Conservation (phyloP, 1,140 invertebrate genomes). For the Apis laboriosa region DNA sequence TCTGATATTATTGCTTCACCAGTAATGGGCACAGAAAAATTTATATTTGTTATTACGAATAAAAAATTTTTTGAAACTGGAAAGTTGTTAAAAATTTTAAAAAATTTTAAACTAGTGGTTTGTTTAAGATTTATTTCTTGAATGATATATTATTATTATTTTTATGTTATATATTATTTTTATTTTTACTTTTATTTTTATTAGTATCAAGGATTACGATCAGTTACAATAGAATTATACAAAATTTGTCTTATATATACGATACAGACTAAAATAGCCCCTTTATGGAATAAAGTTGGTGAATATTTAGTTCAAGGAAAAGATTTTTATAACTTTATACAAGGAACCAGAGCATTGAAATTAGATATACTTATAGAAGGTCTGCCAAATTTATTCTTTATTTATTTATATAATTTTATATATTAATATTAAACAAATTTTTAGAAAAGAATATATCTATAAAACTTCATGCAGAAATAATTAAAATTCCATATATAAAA, state of each 20-base stretch:
- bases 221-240: constrained; percentile 59
- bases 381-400: constrained; percentile 1
- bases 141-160: not conserved
- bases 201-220: constrained; percentile 30
- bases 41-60: constrained; percentile 56
- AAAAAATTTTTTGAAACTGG: constrained; percentile 52
- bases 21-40: constrained; percentile 38
- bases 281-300: constrained; percentile 71
- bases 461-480: constrained; percentile 49
- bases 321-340: constrained; percentile 62
- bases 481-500: constrained; percentile 60
- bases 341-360: constrained; percentile 59
- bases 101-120: constrained; percentile 9
- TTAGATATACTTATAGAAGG: constrained; percentile 61
- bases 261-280: constrained; percentile 64
- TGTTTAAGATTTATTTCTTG: not conserved
- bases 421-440: constrained; percentile 30
- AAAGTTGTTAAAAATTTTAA: constrained; percentile 44
- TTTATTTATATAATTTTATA: not conserved
- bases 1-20: constrained; percentile 67
- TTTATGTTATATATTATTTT: not conserved
- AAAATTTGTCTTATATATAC: constrained; percentile 67
- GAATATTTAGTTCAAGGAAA: constrained; percentile 64
- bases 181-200: constrained; percentile 1
- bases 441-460: constrained; percentile 44